phyloP scores from a whole-genome alignment of 2,797 vertebrate species.

The Rhinophrynus dorsalis region DNA sequence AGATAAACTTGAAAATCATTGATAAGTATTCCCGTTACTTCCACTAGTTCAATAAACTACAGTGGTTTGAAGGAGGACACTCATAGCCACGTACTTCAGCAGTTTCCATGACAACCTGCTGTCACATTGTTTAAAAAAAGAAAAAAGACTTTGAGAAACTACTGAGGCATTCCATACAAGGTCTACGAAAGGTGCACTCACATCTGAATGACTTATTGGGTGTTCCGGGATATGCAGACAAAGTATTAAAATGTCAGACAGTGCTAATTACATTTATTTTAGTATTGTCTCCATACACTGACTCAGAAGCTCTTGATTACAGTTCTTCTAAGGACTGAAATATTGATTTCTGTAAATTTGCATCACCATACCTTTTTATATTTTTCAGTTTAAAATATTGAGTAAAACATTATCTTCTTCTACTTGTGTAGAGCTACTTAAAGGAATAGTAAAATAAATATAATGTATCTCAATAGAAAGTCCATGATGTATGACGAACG shows the following conservation, averaged over 20 bases:
- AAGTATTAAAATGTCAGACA: background rate
- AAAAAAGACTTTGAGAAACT: slow-evolving; percentile 20
- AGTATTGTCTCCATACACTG: background rate
- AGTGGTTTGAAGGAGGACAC: background rate
- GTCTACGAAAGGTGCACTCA: slow-evolving; percentile 14
- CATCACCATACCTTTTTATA: too few species aligned
- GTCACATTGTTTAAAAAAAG: slow-evolving; percentile 33
- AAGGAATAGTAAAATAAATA: too few species aligned
- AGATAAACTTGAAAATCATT: background rate
- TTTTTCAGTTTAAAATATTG: too few species aligned
- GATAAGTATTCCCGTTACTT: background rate
- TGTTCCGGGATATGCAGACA: background rate
- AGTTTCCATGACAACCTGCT: slow-evolving; percentile 38
- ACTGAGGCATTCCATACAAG: slow-evolving; percentile 7
- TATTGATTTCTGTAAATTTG: too few species aligned
- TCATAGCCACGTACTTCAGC: background rate
- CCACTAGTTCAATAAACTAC: background rate
- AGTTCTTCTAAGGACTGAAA: background rate
- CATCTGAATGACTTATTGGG: background rate
- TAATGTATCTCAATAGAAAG: too few species aligned
- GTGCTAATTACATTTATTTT: background rate
- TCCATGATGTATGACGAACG: too few species aligned
- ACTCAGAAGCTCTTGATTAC: background rate
- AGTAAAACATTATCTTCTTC: too few species aligned
- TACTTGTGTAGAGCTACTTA: too few species aligned